Evolutionary conservation across 2,888 invertebrate species (phyloP), one percentile per base, ranked within the genome.

Genomic region (Nezara viridula): DNA sequence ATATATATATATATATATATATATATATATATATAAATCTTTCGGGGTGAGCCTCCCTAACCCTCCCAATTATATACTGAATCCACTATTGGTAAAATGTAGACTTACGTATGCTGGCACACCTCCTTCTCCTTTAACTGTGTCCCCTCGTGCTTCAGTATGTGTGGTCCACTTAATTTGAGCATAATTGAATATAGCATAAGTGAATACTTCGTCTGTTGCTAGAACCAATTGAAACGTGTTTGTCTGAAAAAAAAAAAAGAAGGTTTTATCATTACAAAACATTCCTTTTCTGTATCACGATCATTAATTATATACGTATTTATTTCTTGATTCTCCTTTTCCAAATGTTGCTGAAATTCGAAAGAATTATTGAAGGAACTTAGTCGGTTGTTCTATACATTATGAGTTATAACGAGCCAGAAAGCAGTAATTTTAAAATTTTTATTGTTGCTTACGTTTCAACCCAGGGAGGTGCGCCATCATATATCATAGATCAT

Each of bases 201-300:
- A 99, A 0, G 98, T 98, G 92, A 96, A 96, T 6, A 98, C 97
- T 94, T 98, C 98, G 92, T 98, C 98, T 0, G 98, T 98, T 0
- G 97, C 97, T 88, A 99, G 93, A 6, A 98, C 95, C 94, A 98
- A 94, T 95, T 99, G 99, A 94, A 98, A 99, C 0, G 98, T 98
- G 92, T 99, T 99, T 2, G 98, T 98, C 96, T 97, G 93, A 93
- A 93, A 88, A 81, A 66, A 66, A 66, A 66, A 32, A 66, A 3
- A 14, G 1, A 55, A n/a, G 7, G 9, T n/a, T n/a, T n/a, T n/a
- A 55, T 50, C 1, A n/a, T 55, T 55, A 21, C 50, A 2, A 55
- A 55, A 55, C 3, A n/a, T n/a, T 55, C n/a, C n/a, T 9, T 50
- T 55, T 10, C 55, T n/a, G 7, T 55, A n/a, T 55, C 9, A 55